phyloP scores from a whole-genome alignment of 2,888 invertebrate genomes.

The Macrosiphum euphorbiae region DNA sequence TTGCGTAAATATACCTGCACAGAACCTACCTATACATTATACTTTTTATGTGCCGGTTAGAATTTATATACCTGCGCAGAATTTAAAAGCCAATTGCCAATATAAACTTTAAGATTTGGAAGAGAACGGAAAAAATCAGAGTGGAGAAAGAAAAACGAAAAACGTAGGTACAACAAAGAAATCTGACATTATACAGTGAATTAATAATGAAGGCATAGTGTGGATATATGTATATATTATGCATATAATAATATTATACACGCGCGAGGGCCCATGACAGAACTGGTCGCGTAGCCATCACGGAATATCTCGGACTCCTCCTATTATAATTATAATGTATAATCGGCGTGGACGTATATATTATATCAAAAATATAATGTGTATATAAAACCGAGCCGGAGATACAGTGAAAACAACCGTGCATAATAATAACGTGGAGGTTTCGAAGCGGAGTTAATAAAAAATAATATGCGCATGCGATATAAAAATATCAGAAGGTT shows the following conservation, averaged over 20 bases:
- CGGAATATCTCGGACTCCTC: slow-evolving; percentile 61
- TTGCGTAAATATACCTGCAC: too few relatives aligned
- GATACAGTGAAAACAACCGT: slow-evolving; percentile 19
- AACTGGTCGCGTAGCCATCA: slow-evolving; percentile 64
- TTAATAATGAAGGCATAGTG: slow-evolving; percentile 51
- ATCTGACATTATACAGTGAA: slow-evolving; percentile 55
- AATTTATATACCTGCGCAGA: too few relatives aligned
- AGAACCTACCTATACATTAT: too few relatives aligned
- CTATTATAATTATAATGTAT: slow-evolving; percentile 50
- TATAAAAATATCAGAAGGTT: not conserved
- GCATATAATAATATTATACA: not conserved
- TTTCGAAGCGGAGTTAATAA: not conserved
- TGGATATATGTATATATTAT: not conserved
- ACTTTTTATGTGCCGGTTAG: too few relatives aligned
- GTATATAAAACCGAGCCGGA: not conserved
- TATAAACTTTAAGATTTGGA: not conserved
- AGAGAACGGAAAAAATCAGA: not conserved
- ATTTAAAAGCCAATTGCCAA: too few relatives aligned
- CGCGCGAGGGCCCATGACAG: slow-evolving; percentile 52
- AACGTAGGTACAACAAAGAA: slow-evolving; percentile 37
- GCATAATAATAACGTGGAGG: slow-evolving; percentile 23
- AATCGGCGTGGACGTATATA: slow-evolving; percentile 24
- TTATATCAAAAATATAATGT: not conserved
- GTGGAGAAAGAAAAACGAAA: not conserved
- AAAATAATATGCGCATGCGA: not conserved